These are phyloP conservation scores for Tolmerus cingulatus DNA, from an alignment of 2,888 invertebrate genomes.

Conservation along the genomic window DNA sequence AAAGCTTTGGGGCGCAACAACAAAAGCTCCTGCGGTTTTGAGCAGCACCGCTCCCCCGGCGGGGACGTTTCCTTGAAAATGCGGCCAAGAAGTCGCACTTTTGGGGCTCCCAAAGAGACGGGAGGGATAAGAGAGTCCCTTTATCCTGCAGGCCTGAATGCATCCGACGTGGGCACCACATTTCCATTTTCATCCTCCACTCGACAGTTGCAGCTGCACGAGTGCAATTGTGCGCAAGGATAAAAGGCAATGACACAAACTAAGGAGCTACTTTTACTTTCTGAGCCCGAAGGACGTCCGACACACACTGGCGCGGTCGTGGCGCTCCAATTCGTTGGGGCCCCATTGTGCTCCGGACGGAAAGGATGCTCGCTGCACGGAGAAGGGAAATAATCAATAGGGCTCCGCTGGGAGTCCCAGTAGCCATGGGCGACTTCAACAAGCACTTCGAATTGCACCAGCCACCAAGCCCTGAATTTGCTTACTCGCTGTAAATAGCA, in stretches of 20 bases:
- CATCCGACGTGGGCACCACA: neutral
- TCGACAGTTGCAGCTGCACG: neutral
- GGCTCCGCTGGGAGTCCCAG: neutral
- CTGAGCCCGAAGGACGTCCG: neutral
- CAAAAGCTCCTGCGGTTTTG: neutral
- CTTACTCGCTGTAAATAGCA: neutral
- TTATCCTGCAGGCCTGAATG: neutral
- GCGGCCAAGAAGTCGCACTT: neutral
- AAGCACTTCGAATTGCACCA: neutral
- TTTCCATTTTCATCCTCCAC: neutral
- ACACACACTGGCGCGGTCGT: neutral
- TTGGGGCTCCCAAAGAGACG: neutral
- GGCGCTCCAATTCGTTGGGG: neutral
- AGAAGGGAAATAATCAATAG: neutral
- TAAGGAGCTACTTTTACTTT: neutral
- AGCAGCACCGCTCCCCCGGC: neutral
- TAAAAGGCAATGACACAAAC: neutral
- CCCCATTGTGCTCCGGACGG: neutral
- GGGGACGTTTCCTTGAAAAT: neutral
- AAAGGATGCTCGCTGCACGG: neutral
- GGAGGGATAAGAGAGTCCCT: neutral
- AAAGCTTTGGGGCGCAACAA: conserved; percentile 4
- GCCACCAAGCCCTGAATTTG: neutral
- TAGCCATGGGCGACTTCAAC: neutral
- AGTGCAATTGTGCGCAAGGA: neutral